Percentiles rank a stretch among this genome's conserved stretches.
phyloP scores from a whole-genome alignment of 2,888 invertebrate species.

The Apamea epomidion region DNA sequence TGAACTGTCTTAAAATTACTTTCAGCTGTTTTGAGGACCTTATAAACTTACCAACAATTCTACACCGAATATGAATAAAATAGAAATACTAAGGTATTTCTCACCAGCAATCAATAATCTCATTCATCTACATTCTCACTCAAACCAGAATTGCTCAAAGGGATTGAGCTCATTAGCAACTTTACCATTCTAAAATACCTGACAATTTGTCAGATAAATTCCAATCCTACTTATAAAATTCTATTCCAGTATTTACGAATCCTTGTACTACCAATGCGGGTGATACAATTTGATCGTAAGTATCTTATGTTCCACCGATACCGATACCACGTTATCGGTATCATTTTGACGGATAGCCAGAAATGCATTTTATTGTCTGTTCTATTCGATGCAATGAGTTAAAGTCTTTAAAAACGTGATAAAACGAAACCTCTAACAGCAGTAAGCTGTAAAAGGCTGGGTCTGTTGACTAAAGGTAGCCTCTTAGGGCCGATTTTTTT shows the following conservation, averaged over 20 bases:
- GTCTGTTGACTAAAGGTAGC: no score
- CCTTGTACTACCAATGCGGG: slow-evolving; percentile 30
- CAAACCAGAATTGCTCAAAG: slow-evolving; percentile 9
- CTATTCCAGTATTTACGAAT: slow-evolving; percentile 35
- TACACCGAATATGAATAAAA: not conserved
- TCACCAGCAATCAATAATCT: slow-evolving; percentile 9
- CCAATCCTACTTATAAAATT: not conserved
- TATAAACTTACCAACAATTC: not conserved
- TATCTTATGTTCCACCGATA: slow-evolving; percentile 23
- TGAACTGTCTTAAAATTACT: no score
- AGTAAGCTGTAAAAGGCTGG: no score
- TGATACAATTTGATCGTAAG: slow-evolving; percentile 28
- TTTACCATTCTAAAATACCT: slow-evolving; percentile 37
- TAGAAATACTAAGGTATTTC: no score
- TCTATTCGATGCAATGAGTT: not conserved
- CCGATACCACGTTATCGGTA: slow-evolving; percentile 26
- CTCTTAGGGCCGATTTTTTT: no score
- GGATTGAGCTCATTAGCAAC: slow-evolving; percentile 10
- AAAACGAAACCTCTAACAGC: no score
- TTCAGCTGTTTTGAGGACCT: not conserved
- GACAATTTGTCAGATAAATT: slow-evolving; percentile 24
- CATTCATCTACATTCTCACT: not conserved
- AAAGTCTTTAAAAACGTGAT: not conserved
- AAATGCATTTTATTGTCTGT: slow-evolving; percentile 1
- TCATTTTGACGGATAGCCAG: not conserved